These are phyloP conservation scores for Glossosoma conforme DNA, from an alignment of 1,140 invertebrate genomes.

Conservation along the genomic window DNA sequence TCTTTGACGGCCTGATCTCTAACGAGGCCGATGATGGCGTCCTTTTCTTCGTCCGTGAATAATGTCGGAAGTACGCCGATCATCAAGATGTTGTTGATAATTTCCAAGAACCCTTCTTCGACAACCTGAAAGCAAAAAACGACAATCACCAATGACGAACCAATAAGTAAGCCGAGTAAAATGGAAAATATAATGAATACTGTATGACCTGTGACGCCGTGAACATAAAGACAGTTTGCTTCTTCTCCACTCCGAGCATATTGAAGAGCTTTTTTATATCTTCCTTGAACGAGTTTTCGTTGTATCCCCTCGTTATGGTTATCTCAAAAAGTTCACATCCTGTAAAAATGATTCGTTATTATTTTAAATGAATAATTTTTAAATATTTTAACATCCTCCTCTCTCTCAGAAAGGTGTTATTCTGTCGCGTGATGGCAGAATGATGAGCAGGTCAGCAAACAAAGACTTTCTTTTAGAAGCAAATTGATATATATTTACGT, in stretches of 20 bases:
- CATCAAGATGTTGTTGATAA: slow-evolving; percentile 86
- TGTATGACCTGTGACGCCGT: slow-evolving; percentile 65
- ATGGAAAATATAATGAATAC: not conserved
- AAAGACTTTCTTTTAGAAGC: too few relatives aligned
- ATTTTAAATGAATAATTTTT: too few relatives aligned
- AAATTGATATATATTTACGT: too few relatives aligned
- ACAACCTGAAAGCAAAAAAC: slow-evolving; percentile 46
- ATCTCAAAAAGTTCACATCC: slow-evolving; percentile 66
- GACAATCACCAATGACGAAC: not conserved
- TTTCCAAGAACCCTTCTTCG: slow-evolving; percentile 78
- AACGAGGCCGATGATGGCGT: slow-evolving; percentile 61
- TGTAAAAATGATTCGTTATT: too few relatives aligned
- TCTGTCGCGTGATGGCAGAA: too few relatives aligned
- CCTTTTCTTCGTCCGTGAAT: slow-evolving; percentile 83
- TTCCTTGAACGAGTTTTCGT: slow-evolving; percentile 74
- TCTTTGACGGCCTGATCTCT: slow-evolving; percentile 62
- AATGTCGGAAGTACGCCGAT: slow-evolving; percentile 79
- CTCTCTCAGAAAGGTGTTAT: too few relatives aligned
- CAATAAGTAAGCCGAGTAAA: not conserved
- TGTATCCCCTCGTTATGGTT: slow-evolving; percentile 74
- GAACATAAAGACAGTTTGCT: slow-evolving; percentile 78
- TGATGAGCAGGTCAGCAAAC: too few relatives aligned
- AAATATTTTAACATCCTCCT: too few relatives aligned
- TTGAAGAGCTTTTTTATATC: slow-evolving; percentile 79
- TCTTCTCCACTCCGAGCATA: slow-evolving; percentile 69